Conservation (phyloP, 2,888 invertebrate genomes). For the Cetonia aurata region DNA sequence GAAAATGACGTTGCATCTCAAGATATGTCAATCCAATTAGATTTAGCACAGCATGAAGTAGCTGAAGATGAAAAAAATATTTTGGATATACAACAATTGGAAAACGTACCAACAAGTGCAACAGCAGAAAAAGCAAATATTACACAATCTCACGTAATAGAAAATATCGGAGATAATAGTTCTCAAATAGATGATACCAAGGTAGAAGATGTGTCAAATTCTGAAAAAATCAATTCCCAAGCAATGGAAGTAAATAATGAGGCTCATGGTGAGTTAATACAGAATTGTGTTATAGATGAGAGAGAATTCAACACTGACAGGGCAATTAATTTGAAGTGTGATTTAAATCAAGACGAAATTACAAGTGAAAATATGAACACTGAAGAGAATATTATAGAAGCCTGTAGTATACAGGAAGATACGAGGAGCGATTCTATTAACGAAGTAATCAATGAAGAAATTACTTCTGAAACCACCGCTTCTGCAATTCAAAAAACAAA, state of each 20-base stretch:
- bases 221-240: too few species aligned
- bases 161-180: too few species aligned
- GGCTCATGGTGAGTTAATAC: too few species aligned
- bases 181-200: background rate
- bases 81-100: background rate
- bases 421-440: background rate
- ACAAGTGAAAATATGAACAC: too few species aligned
- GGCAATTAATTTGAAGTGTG: background rate
- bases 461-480: too few species aligned
- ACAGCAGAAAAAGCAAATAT: background rate
- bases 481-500: too few species aligned
- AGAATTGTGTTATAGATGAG: background rate
- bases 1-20: background rate
- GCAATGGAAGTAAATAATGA: too few species aligned
- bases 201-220: too few species aligned
- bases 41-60: too few species aligned
- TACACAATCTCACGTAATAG: background rate
- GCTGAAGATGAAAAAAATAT: background rate
- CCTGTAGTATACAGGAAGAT: slow-evolving; percentile 3
- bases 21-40: too few species aligned
- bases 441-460: background rate
- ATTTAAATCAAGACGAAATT: background rate
- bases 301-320: background rate
- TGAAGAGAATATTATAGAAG: background rate
- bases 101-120: background rate